Base-by-base conservation (phyloP, 2,888 invertebrate species). In the Cosmorhoe ocellata region DNA sequence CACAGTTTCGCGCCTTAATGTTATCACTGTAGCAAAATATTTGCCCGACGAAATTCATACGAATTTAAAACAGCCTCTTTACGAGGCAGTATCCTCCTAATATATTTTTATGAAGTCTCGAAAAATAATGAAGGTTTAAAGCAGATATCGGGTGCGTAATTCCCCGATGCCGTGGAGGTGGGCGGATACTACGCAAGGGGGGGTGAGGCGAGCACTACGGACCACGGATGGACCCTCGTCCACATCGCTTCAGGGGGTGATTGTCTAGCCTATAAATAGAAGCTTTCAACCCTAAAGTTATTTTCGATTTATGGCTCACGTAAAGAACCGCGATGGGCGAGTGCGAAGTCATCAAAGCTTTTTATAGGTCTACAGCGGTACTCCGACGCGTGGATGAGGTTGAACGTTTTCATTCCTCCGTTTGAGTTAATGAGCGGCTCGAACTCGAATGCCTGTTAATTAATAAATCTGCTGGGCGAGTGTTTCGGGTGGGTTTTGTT, bases 211-310 rank as follows among this genome's bases (percentile, higher is more conserved):
- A 37, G 14, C 22, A 31, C 24, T 13, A 22, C 34, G 33, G 43
- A 50, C 44, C 54, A 39, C 51, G 47, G 46, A 57, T 55, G 41
- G 50, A 60, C 63, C 63, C 55, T 55, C 54, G 44, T 54, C 49
- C 61, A 57, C 57, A 62, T 54, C 63, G 59, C 67, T 54, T 62
- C 58, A 54, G 66, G 58, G 63, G 60, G 55, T 58, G 57, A 51
- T 53, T 61, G 63, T 65, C 61, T 64, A 59, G 39, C 61, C 66
- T 74, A 74, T 73, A 75, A 76, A 78, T 75, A 79, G 72, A 76
- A 64, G 66, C 69, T 72, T 74, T 75, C 68, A 72, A 68, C 72
- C 69, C 61, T 51, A 58, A 64, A 65, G 64, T 66, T 74, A 71
- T 69, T 73, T 67, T 59, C 61, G 67, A 72, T 75, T 71, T 72